These are phyloP conservation scores for Agelastica alni DNA, from an alignment of 2,888 invertebrate species.

Conservation along the genomic window DNA sequence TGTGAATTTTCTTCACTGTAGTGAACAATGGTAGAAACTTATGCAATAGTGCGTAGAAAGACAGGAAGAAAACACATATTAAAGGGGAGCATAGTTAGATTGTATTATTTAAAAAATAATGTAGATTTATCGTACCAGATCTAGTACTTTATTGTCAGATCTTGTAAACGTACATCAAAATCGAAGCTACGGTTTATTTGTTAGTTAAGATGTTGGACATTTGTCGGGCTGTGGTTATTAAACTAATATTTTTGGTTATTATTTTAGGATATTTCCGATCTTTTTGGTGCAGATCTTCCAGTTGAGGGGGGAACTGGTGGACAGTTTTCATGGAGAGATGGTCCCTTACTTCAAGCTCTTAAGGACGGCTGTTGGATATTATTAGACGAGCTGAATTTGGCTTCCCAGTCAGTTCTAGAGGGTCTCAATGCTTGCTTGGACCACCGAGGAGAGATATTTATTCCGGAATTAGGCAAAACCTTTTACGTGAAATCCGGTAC, in stretches of 20 bases:
- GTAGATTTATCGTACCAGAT: too few species aligned
- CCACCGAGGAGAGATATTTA: constrained; percentile 93
- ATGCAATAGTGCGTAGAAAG: too few species aligned
- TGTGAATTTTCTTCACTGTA: too few species aligned
- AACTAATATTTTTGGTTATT: constrained; percentile 23
- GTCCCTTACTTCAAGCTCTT: constrained; percentile 90
- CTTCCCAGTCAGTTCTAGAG: constrained; percentile 97
- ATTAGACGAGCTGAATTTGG: constrained; percentile 96
- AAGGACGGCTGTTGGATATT: constrained; percentile 95
- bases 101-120: too few species aligned
- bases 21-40: too few species aligned
- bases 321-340: constrained; percentile 94
- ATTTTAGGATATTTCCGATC: constrained; percentile 86
- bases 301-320: constrained; percentile 84
- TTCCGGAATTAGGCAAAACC: constrained; percentile 89
- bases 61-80: too few species aligned
- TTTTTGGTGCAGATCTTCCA: constrained; percentile 98
- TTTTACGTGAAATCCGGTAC: constrained; percentile 79
- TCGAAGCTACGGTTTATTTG: too few species aligned
- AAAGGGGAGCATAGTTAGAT: too few species aligned
- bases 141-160: too few species aligned
- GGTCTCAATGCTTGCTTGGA: constrained; percentile 98
- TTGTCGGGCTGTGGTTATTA: too few species aligned
- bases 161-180: too few species aligned
- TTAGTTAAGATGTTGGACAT: too few species aligned